Evolutionary conservation across 2,797 vertebrate genomes (phyloP).

Genomic region (Acanthurus tractus): DNA sequence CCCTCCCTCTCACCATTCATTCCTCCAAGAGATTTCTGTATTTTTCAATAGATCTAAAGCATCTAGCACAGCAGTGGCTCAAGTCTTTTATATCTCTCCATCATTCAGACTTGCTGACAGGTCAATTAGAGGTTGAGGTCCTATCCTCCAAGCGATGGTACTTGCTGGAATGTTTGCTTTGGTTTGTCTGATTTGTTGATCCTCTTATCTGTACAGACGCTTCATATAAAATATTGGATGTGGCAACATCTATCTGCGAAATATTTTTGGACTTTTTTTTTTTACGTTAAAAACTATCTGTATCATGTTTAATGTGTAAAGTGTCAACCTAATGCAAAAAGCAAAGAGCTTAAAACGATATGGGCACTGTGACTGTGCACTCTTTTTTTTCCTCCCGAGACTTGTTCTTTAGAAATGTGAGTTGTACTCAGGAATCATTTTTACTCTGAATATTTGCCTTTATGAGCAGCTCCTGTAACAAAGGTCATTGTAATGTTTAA

Average conservation of each 20-base stretch:
- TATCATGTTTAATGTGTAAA: constrained; percentile 35
- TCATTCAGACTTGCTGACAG: constrained; percentile 52
- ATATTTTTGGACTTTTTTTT: constrained; percentile 27
- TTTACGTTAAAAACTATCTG: constrained; percentile 3
- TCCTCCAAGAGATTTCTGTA: constrained; percentile 33
- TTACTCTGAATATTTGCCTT: constrained; percentile 24
- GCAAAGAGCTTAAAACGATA: constrained; percentile 9
- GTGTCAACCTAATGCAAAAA: constrained; percentile 32
- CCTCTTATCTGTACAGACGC: constrained; percentile 13
- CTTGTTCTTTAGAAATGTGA: constrained; percentile 29
- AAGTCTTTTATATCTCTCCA: constrained; percentile 41
- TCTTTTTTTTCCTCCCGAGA: constrained; percentile 3
- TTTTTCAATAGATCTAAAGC: constrained; percentile 43
- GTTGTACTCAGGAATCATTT: constrained; percentile 25
- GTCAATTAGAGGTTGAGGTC: constrained; percentile 59
- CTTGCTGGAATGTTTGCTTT: constrained; percentile 44
- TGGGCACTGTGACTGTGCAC: background rate
- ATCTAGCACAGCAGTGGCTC: constrained; percentile 32
- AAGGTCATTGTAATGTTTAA: constrained; percentile 52
- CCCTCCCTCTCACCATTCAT: constrained; percentile 30
- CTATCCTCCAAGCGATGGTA: constrained; percentile 27
- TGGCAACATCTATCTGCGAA: constrained; percentile 23
- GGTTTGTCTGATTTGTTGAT: constrained; percentile 34
- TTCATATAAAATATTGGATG: constrained; percentile 37
- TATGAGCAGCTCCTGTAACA: constrained; percentile 32